A percentile compares a stretch with the other conserved stretches of the same genome.
Conservation (phyloP, 2,113 vertebrate species). For the Barnardius zonarius region DNA sequence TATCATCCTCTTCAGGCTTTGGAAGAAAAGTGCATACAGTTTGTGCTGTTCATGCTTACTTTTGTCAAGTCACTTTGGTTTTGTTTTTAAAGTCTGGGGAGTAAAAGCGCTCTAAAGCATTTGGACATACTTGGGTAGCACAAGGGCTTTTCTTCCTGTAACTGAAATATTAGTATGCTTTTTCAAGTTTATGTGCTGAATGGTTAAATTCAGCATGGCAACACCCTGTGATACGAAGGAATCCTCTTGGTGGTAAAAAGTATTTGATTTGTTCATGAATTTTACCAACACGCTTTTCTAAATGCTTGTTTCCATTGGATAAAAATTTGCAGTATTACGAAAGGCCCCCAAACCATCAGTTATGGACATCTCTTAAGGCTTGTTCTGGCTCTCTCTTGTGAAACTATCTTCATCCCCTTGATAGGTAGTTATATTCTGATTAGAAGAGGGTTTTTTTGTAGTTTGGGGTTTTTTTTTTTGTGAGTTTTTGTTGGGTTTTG, state of each 20-base stretch:
- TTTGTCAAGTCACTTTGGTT: background rate
- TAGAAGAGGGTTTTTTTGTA: background rate
- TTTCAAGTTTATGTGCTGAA: background rate
- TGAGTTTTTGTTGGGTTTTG: too few relatives aligned
- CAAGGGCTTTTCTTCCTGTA: background rate
- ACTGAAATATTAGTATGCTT: background rate
- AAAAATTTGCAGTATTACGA: background rate
- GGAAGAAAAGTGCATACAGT: background rate
- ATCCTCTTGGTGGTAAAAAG: background rate
- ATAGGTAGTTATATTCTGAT: background rate
- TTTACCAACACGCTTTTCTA: background rate
- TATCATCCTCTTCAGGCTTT: background rate
- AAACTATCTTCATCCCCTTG: background rate
- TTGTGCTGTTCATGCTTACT: background rate
- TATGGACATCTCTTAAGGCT: background rate
- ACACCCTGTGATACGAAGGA: background rate
- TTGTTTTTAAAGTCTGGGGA: background rate
- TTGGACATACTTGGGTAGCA: background rate
- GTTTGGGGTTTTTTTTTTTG: background rate
- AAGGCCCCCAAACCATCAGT: background rate
- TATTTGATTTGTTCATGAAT: background rate
- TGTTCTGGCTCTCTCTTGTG: background rate
- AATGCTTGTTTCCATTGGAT: background rate
- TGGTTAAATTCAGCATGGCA: background rate
- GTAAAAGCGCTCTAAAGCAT: background rate